phyloP scores from a whole-genome alignment of 2,888 invertebrate species.

The Digitonthophagus gazella region DNA sequence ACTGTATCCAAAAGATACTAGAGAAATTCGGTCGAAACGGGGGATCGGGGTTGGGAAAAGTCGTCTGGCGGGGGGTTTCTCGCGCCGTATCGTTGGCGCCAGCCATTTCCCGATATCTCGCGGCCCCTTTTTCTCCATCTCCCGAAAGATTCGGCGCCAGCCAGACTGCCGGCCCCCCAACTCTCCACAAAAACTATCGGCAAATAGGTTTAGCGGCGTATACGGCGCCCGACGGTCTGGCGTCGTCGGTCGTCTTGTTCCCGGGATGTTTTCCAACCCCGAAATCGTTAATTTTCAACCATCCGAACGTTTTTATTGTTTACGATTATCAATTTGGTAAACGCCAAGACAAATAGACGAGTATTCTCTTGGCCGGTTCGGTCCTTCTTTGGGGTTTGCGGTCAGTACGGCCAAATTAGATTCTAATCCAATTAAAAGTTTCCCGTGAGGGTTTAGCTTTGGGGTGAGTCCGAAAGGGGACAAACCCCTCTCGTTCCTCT shows the following conservation, averaged over 20 bases:
- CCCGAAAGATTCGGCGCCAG: constrained; percentile 25
- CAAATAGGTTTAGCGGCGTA: constrained; percentile 37
- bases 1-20: not conserved
- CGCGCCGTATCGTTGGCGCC: constrained; percentile 2
- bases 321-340: too few species aligned
- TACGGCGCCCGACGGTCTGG: constrained; percentile 36
- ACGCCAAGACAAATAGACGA: not conserved
- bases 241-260: constrained; percentile 31
- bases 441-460: constrained; percentile 44
- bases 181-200: constrained; percentile 38
- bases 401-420: constrained; percentile 53
- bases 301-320: too few species aligned
- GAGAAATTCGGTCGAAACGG: not conserved
- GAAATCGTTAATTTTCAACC: constrained; percentile 12
- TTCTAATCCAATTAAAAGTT: constrained; percentile 56
- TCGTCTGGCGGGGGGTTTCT: not conserved
- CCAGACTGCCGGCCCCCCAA: constrained; percentile 14
- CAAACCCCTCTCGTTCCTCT: not conserved
- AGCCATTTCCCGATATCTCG: constrained; percentile 15
- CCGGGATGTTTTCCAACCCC: not conserved
- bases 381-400: constrained; percentile 41
- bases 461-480: constrained; percentile 18
- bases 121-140: constrained; percentile 13
- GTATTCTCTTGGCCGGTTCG: constrained; percentile 23
- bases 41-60: not conserved